phyloP scores from a whole-genome alignment of 2,797 vertebrate genomes.

The Alauda arvensis region DNA sequence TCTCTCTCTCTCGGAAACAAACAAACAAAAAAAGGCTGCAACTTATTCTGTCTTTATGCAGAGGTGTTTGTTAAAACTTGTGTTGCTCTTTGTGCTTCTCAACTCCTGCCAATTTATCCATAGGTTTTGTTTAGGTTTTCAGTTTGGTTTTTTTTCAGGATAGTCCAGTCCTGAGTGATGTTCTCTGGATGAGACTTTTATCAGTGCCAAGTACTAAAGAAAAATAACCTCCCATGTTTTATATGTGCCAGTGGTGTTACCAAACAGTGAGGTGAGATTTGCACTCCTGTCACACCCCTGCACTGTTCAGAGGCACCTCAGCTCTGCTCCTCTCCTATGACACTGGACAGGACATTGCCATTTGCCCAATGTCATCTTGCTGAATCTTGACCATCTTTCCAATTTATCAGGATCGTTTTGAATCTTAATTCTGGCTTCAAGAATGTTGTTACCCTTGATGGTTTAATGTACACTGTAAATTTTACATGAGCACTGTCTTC shows the following conservation, averaged over 20 bases:
- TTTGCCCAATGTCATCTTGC: not conserved
- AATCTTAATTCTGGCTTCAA: not conserved
- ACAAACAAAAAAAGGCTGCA: not conserved
- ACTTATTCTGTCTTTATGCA: not conserved
- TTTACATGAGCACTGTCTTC: not conserved
- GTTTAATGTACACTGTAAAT: not conserved
- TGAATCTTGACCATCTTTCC: not conserved
- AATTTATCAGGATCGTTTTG: not conserved
- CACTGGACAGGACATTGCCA: not conserved
- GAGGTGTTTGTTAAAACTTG: not conserved
- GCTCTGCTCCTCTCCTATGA: not conserved
- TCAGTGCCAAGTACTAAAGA: not conserved
- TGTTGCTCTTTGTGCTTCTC: not conserved
- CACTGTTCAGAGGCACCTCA: not conserved
- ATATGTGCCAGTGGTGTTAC: not conserved
- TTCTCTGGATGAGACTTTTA: not conserved
- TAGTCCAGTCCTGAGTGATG: not conserved
- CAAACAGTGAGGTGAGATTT: not conserved
- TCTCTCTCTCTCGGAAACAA: not conserved
- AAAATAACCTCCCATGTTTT: not conserved
- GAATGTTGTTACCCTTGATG: not conserved
- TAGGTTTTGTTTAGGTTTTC: not conserved
- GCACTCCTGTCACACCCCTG: not conserved
- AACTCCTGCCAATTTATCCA: not conserved
- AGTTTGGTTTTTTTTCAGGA: not conserved